These are phyloP conservation scores for Tinea trinotella DNA, from an alignment of 2,888 invertebrate genomes.

Conservation along the genomic window DNA sequence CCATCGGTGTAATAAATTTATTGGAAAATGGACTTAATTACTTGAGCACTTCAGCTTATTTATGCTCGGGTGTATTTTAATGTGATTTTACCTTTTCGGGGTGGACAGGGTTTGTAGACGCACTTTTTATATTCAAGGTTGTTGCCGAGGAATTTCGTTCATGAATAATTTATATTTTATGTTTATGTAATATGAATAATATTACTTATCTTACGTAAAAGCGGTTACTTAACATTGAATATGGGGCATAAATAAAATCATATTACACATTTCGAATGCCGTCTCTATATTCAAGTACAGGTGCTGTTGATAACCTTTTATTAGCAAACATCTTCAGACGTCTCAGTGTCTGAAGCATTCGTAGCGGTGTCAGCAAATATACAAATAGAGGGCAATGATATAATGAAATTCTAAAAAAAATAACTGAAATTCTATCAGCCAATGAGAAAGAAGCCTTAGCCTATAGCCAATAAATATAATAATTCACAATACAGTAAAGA, in stretches of 20 bases:
- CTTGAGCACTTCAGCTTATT: neutral
- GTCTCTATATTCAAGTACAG: too few relatives aligned
- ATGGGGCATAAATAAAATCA: neutral
- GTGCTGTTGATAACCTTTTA: too few relatives aligned
- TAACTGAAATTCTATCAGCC: too few relatives aligned
- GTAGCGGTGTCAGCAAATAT: too few relatives aligned
- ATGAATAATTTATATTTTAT: neutral
- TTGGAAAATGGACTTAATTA: slow-evolving; percentile 4
- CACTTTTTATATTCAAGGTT: neutral
- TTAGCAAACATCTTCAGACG: too few relatives aligned
- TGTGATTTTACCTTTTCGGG: neutral
- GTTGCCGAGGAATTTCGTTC: neutral
- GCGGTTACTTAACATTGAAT: neutral
- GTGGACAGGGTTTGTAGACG: neutral
- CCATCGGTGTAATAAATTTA: neutral
- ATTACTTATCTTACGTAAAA: neutral
- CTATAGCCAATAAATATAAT: too few relatives aligned
- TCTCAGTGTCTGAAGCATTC: too few relatives aligned
- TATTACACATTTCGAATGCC: neutral
- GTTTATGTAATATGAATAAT: neutral
- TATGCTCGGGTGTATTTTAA: slow-evolving; percentile 1
- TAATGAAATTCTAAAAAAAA: too few relatives aligned
- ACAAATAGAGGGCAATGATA: too few relatives aligned
- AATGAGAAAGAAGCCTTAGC: too few relatives aligned
- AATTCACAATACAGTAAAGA: too few relatives aligned